Percentiles rank a stretch among this genome's conserved stretches.
These are phyloP conservation scores for Tiliqua scincoides DNA, from an alignment of 2,113 vertebrate genomes.

Conservation along the genomic window DNA sequence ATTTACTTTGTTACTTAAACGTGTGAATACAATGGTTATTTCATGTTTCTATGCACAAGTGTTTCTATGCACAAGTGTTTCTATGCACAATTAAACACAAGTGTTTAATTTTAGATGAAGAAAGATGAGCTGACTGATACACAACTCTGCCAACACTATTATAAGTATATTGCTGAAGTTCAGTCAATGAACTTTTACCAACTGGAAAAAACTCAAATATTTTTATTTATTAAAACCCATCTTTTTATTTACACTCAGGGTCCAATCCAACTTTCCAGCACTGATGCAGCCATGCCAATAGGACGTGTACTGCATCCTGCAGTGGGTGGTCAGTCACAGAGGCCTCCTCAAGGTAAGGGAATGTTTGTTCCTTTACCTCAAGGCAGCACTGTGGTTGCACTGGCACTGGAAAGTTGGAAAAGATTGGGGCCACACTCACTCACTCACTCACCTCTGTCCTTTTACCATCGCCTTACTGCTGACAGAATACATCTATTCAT, in stretches of 20 bases:
- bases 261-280: no score
- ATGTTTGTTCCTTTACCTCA: no score
- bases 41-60: not conserved
- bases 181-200: not conserved
- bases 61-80: no score
- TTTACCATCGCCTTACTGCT: not conserved
- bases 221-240: not conserved
- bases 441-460: no score
- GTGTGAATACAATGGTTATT: not conserved
- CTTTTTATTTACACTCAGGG: not conserved
- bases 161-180: not conserved
- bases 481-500: not conserved
- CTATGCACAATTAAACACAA: not conserved
- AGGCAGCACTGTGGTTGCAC: no score
- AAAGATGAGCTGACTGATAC: not conserved
- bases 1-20: slow-evolving; percentile 15
- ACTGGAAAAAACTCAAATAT: not conserved
- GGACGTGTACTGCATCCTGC: no score
- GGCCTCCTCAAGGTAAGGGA: no score
- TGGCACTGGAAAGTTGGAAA: no score
- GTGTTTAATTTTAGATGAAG: slow-evolving; percentile 10
- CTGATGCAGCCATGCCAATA: no score
- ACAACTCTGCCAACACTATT: slow-evolving; percentile 20
- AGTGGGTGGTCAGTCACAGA: no score
- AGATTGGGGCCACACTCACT: no score